Percentiles rank a stretch among this genome's conserved stretches.
These are phyloP conservation scores for Rallus crepitans DNA, from an alignment of 2,797 vertebrate species.

Conservation along the genomic window DNA sequence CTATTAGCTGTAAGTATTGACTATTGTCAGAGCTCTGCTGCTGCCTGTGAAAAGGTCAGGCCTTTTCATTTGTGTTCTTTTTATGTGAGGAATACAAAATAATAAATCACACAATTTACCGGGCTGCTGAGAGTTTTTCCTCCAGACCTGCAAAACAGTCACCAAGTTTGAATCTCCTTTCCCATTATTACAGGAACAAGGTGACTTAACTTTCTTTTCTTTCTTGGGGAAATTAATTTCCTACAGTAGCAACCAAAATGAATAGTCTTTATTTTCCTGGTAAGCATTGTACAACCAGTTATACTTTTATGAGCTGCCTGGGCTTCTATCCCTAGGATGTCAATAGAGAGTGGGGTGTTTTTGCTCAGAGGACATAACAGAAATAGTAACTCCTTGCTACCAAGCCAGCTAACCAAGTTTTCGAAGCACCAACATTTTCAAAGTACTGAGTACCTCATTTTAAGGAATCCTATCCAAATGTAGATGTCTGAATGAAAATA, in stretches of 20 bases:
- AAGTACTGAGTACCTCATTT: neutral
- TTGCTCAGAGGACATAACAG: neutral
- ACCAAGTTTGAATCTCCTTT: neutral
- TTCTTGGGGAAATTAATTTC: conserved; percentile 42
- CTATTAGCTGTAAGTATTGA: conserved; percentile 71
- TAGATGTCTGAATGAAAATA: neutral
- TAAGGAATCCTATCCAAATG: neutral
- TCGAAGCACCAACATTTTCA: neutral
- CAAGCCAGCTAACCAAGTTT: neutral
- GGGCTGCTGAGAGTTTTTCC: conserved; percentile 1
- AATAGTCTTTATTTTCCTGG: neutral
- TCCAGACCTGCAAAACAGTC: neutral
- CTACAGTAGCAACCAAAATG: neutral
- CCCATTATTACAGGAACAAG: neutral
- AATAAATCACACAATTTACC: conserved; percentile 33
- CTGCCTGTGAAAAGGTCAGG: conserved; percentile 65
- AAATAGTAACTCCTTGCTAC: neutral
- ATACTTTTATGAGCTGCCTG: neutral
- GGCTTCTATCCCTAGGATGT: neutral
- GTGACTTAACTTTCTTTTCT: neutral
- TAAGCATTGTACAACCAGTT: neutral
- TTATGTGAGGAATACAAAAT: conserved; percentile 68
- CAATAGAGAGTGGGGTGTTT: neutral
- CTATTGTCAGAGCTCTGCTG: conserved; percentile 33
- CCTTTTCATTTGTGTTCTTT: conserved; percentile 57